Evolutionary conservation across 1,140 invertebrate species (phyloP), one percentile per base, ranked within the genome.

Genomic region (Drosophila virilis): DNA sequence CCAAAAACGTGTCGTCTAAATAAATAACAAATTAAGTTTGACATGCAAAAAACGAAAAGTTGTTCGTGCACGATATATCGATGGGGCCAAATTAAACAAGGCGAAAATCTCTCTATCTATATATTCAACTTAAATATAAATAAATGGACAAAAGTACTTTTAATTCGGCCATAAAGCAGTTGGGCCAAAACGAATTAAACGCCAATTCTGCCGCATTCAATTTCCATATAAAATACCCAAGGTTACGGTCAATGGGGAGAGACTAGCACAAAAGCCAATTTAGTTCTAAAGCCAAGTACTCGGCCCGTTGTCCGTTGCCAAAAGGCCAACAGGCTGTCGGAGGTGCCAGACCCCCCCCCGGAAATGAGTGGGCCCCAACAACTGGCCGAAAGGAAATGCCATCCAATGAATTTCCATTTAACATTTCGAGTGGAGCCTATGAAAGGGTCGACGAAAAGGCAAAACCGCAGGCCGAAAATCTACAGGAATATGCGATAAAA

Each of bases 11-110:
- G 46, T 55, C 32, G 10, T 60, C 51, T n/a, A 51, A 59, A 60
- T 61, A 75, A 72, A 68, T 71, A 83, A 79, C 76, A 83, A 86
- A 86, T 74, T 74, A 74, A 76, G 57, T 67, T 71, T 76, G 80
- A 48, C 82, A 86, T 88, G 79, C 76, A 55, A 48, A 69, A 67
- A 35, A 15, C 38, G 13, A 15, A 52, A 77, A 59, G 13, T n/a
- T n/a, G n/a, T n/a, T n/a, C n/a, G 33, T 1, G 50, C 48, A 46
- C 15, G n/a, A 4, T 9, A 52, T 28, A 28, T 28, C 22, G 22
- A 28, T 28, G 22, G 22, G 22, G 22, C 4, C 5, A 5, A 28
- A 28, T 13, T 7, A 13, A 42, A 7, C 1, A 40, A 40, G 22
- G 22, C 22, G 22, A 48, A 22, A 22, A 32, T 10, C 28, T n/a